Evolutionary conservation across 1,140 invertebrate genomes (phyloP), one percentile per base, ranked within the genome.

Genomic region (Trichonephila inaurata): DNA sequence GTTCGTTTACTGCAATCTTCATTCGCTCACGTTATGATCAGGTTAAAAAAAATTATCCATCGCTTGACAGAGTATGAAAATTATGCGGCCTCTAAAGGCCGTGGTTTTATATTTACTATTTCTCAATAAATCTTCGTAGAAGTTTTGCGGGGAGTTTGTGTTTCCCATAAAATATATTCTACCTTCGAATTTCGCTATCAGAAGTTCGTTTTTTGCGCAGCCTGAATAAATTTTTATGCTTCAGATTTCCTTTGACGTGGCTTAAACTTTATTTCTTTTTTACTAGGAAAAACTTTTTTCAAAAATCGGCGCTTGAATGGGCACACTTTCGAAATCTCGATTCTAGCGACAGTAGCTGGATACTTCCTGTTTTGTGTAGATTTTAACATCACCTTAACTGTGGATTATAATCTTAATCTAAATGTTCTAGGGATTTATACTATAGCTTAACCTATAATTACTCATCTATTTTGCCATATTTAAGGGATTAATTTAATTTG

Each of bases 21-120:
- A 77, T 77, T 40, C 72, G 33, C 28, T 33, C 28, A 77, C 72
- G 33, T 77, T 77, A 77, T 1, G 72, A 40, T 33, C 72, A 19
- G 14, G 16, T 3, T 40, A 33, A 33, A 28, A 28, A 40, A 33
- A 18, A 33, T 33, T 40, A 33, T 14, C 16, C 2, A 28, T 40
- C 72, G 72, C 72, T 85, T 60, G 82, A 60, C 58, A 21, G 58
- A 85, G 82, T 85, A 85, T 85, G 82, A 85, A 85, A 85, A 85
- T 60, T 85, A 60, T 60, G 58, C 58, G 82, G 58, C 82, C 82
- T 85, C 82, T 24, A 85, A 85, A 85, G 18, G 72, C 18, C 28
- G 28, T 33, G 72, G 12, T 77, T 77, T 77, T 77, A 77, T 77
- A 40, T 77, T 40, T 77, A 19, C 72, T 28, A 77, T 77, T 77